Percentiles rank a stretch among this genome's conserved stretches.
Evolutionary conservation across 2,797 vertebrate species (phyloP).

Genomic region (Notolabrus celidotus): DNA sequence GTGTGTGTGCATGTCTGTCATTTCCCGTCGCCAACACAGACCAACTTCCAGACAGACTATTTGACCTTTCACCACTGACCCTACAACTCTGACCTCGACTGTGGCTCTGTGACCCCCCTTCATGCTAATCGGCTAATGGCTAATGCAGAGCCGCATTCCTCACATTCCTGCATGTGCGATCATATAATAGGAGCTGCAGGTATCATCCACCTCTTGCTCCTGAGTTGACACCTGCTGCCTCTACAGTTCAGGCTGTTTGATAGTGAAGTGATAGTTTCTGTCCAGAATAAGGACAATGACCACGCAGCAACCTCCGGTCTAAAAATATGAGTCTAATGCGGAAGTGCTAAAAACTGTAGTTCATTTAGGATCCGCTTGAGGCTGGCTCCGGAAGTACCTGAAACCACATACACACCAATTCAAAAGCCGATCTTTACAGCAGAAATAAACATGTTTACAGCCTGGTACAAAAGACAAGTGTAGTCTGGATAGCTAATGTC

Average conservation of each 20-base stretch:
- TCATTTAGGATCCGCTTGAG: no score
- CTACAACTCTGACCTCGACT: constrained; percentile 67
- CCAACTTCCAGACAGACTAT: constrained; percentile 70
- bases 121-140: constrained; percentile 77
- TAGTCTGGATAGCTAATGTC: no score
- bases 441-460: no score
- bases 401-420: no score
- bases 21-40: constrained; percentile 17
- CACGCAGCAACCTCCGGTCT: no score
- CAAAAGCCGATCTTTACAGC: no score
- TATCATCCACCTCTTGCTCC: constrained; percentile 44
- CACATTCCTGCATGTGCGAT: constrained; percentile 60
- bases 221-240: constrained; percentile 51
- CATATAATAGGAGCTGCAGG: constrained; percentile 35
- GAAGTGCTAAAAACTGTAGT: no score
- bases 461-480: no score
- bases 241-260: neutral
- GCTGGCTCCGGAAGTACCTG: no score
- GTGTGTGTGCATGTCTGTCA: constrained; percentile 1
- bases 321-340: no score
- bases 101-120: constrained; percentile 47
- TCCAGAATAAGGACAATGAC: neutral
- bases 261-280: constrained; percentile 1
- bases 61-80: constrained; percentile 73
- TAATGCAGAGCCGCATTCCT: constrained; percentile 74